Evolutionary conservation across 1,140 invertebrate genomes (phyloP).

Genomic region (Globodera rostochiensis): DNA sequence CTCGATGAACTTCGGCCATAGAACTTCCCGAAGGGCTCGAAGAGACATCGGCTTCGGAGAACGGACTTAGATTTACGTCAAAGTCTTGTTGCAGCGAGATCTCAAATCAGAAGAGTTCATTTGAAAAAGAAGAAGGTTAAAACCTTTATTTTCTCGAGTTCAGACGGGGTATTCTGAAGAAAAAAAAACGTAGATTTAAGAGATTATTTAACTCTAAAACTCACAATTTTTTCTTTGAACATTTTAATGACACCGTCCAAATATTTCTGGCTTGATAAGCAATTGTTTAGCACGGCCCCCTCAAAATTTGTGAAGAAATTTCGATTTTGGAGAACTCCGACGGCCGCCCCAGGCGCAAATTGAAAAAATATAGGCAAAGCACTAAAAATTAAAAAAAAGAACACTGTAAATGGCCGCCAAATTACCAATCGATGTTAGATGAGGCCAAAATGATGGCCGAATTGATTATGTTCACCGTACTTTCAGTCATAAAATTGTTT

Average conservation of each 20-base stretch:
- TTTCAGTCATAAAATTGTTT: conserved; percentile 27
- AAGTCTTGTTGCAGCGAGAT: conserved; percentile 21
- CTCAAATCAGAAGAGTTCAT: background rate
- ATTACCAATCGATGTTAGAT: conserved; percentile 40
- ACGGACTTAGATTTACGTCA: background rate
- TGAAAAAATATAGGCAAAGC: conserved; percentile 47
- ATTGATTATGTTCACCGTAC: conserved; percentile 34
- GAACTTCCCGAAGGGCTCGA: background rate
- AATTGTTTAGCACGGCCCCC: conserved; percentile 16
- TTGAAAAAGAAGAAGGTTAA: background rate
- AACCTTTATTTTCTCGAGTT: conserved; percentile 10
- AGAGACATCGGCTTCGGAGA: background rate
- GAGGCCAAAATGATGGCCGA: conserved; percentile 41
- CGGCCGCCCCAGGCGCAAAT: conserved; percentile 25
- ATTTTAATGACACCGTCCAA: conserved; percentile 46
- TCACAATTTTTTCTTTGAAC: conserved; percentile 45
- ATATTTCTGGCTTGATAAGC: conserved; percentile 40
- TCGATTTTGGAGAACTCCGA: conserved; percentile 42
- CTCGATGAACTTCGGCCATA: background rate
- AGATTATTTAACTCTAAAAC: background rate
- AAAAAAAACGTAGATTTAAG: background rate
- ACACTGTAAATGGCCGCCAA: background rate
- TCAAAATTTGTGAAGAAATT: conserved; percentile 45
- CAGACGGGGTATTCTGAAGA: conserved; percentile 28
- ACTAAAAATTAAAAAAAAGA: conserved; percentile 40